phyloP scores from a whole-genome alignment of 1,140 invertebrate genomes.

The Globodera ellingtonae region DNA sequence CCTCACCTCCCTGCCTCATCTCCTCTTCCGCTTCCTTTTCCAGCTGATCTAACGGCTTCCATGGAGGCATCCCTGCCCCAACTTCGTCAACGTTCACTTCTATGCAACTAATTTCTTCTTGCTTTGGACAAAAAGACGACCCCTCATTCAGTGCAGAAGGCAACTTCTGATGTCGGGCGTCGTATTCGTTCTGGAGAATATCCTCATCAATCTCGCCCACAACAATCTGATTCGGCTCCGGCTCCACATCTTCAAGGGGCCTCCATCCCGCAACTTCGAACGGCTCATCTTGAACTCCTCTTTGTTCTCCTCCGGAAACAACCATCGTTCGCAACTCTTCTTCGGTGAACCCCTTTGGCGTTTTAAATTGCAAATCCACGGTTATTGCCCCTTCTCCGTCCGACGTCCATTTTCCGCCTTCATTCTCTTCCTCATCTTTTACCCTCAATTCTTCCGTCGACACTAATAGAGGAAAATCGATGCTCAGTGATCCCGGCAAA shows the following conservation, averaged over 20 bases:
- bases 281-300: not conserved
- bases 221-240: not conserved
- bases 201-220: not conserved
- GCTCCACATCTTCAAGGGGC: constrained; percentile 16
- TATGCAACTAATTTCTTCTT: not conserved
- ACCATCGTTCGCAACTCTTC: not conserved
- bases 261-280: constrained; percentile 10
- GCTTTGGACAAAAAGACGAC: not conserved
- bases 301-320: not conserved
- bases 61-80: not conserved
- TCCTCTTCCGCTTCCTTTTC: not conserved
- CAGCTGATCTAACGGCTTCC: not conserved
- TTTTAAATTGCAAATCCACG: constrained; percentile 17
- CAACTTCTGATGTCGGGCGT: not conserved
- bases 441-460: constrained; percentile 15
- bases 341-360: not conserved
- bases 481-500: not conserved
- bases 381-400: not conserved
- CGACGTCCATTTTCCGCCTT: not conserved
- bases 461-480: constrained; percentile 27
- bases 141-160: constrained; percentile 9
- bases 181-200: not conserved
- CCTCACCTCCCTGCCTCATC: not conserved
- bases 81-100: not conserved
- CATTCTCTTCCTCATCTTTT: not conserved